phyloP scores from a whole-genome alignment of 2,113 vertebrate species.

The Hylia prasina region DNA sequence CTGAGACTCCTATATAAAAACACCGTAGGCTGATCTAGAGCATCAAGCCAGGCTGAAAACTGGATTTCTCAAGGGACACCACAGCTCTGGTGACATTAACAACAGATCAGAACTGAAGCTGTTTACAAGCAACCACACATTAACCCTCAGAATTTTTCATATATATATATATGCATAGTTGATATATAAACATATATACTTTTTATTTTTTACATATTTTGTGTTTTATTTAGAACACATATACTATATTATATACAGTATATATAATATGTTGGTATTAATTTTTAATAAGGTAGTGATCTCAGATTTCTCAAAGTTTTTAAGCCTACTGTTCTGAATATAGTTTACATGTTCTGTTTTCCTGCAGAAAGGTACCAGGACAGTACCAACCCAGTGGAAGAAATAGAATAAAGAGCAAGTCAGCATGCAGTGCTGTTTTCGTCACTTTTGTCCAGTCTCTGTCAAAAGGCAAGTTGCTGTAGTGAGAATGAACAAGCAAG shows the following conservation, averaged over 20 bases:
- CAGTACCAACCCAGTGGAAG: neutral
- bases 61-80: neutral
- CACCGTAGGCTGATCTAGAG: neutral
- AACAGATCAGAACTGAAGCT: neutral
- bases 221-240: neutral
- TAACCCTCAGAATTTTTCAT: neutral
- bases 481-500: neutral
- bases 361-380: neutral
- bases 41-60: neutral
- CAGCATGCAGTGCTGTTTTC: neutral
- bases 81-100: neutral
- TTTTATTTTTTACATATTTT: neutral
- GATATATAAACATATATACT: neutral
- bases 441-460: neutral
- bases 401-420: neutral
- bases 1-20: neutral
- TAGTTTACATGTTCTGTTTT: neutral
- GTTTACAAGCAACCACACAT: neutral
- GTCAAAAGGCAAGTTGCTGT: neutral
- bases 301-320: neutral
- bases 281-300: neutral
- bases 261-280: no score
- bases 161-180: neutral
- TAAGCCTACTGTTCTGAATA: neutral
- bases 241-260: neutral